These are phyloP conservation scores for Branchinecta lindahli DNA, from an alignment of 1,140 invertebrate genomes.

Conservation along the genomic window DNA sequence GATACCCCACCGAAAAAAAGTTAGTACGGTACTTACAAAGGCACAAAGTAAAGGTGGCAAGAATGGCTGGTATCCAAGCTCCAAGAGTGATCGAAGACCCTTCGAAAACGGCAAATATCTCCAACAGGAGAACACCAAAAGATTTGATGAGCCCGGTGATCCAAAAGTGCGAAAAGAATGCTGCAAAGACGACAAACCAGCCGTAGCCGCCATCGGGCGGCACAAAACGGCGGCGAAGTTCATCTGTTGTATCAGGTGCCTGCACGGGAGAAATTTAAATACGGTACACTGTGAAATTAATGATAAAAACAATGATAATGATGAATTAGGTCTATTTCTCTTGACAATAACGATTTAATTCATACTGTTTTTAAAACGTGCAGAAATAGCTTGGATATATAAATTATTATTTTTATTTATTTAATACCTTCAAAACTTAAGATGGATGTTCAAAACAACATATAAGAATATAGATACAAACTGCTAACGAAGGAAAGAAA, in stretches of 20 bases:
- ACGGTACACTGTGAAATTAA: no score
- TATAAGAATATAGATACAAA: no score
- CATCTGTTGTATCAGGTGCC: not conserved
- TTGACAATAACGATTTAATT: no score
- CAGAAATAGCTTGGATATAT: no score
- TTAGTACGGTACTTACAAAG: conserved; percentile 38
- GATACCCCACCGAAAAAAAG: not conserved
- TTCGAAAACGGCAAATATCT: conserved; percentile 27
- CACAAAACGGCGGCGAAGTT: conserved; percentile 24
- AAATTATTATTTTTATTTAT: no score
- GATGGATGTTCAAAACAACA: no score
- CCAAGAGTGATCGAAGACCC: conserved; percentile 47
- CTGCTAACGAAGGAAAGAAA: no score
- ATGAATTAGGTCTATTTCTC: no score
- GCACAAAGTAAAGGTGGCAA: conserved; percentile 51
- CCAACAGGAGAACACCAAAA: conserved; percentile 31
- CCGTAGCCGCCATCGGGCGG: conserved; percentile 34
- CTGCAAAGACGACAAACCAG: conserved; percentile 31
- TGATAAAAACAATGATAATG: no score
- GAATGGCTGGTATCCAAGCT: conserved; percentile 56
- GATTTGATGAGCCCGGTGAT: conserved; percentile 32
- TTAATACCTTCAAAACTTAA: no score
- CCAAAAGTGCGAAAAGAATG: conserved; percentile 31
- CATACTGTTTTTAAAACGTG: no score
- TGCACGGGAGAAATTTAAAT: not conserved